phyloP scores from a whole-genome alignment of 2,113 vertebrate genomes.

The Anarhynchus alexandrinus region DNA sequence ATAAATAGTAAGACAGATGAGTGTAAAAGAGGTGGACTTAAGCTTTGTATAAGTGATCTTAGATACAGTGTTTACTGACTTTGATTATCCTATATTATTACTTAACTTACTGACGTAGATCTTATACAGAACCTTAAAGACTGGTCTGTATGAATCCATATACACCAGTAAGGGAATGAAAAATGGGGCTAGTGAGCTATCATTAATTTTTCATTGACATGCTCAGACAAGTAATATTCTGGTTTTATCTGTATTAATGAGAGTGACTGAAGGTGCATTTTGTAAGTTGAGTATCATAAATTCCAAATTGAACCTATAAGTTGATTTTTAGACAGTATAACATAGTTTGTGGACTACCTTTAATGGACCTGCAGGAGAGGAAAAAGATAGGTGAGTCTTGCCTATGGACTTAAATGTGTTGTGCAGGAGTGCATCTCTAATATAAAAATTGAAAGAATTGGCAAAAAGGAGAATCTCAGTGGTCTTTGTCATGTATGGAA shows the following conservation, averaged over 20 bases:
- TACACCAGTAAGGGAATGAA: neutral
- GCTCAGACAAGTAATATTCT: neutral
- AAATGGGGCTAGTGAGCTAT: neutral
- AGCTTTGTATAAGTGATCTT: neutral
- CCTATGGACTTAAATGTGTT: neutral
- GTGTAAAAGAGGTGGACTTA: neutral
- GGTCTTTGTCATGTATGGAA: neutral
- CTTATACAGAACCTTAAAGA: neutral
- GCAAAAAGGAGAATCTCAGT: neutral
- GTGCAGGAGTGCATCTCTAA: neutral
- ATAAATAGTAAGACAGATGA: neutral
- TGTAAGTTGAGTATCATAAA: neutral
- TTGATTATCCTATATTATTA: neutral
- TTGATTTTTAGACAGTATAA: neutral
- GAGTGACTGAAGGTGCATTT: neutral
- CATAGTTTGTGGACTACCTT: neutral
- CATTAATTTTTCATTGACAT: neutral
- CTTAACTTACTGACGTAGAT: neutral
- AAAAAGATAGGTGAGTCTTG: neutral
- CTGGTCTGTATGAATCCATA: neutral
- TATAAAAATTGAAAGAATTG: neutral
- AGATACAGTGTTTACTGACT: neutral
- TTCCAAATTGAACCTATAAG: neutral
- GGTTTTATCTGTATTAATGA: neutral
- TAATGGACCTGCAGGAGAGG: neutral